Evolutionary conservation across 2,888 invertebrate species (phyloP).

Genomic region (Lydus trimaculatus): DNA sequence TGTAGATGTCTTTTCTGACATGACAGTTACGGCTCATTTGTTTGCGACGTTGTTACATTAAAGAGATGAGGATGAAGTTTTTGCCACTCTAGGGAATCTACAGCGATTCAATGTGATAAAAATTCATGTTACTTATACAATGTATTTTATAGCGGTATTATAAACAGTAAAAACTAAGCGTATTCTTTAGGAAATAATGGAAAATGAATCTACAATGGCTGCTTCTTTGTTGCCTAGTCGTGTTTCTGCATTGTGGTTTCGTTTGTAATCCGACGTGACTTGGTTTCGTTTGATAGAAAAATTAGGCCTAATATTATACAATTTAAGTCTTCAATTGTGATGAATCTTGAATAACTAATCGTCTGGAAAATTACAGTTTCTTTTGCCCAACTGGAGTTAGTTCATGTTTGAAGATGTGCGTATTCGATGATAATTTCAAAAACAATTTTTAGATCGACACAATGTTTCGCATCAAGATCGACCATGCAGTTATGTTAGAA

Average conservation of each 20-base stretch:
- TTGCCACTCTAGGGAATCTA: constrained; percentile 6
- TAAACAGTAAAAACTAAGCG: neutral
- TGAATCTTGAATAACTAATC: constrained; percentile 2
- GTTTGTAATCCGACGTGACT: neutral
- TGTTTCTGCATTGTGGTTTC: neutral
- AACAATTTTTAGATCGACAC: neutral
- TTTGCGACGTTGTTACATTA: constrained; percentile 3
- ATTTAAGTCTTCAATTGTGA: neutral
- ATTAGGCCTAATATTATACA: neutral
- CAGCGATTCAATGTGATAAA: constrained; percentile 14
- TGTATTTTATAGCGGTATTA: neutral
- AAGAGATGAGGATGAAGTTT: neutral
- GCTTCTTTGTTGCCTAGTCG: neutral
- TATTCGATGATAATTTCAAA: neutral
- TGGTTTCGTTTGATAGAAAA: neutral
- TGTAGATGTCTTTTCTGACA: neutral
- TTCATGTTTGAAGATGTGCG: neutral
- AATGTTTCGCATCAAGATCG: neutral
- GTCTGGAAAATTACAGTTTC: constrained; percentile 10
- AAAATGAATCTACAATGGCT: neutral
- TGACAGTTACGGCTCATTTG: constrained; percentile 3
- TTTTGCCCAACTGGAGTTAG: neutral
- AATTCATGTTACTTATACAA: constrained; percentile 12
- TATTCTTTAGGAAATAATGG: neutral
- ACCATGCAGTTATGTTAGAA: neutral